Evolutionary conservation across 2,888 invertebrate species (phyloP).

Genomic region (Loripinus fragilis): DNA sequence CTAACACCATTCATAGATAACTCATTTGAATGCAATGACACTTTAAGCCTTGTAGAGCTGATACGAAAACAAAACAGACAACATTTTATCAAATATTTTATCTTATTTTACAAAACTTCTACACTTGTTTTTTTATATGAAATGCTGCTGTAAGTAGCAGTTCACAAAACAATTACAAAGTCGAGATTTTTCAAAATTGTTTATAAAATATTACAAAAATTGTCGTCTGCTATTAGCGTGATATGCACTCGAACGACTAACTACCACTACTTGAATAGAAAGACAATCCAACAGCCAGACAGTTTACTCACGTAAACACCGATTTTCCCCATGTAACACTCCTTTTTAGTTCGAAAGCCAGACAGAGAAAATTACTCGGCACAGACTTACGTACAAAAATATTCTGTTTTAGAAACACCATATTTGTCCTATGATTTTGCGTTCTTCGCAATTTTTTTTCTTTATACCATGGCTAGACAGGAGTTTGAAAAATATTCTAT

Average conservation of each 20-base stretch:
- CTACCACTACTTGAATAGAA: no score
- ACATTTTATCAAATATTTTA: no score
- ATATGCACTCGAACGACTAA: no score
- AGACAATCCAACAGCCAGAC: conserved; percentile 1
- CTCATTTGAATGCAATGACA: conserved; percentile 6
- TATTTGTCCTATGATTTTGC: neutral
- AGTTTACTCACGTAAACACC: conserved; percentile 3
- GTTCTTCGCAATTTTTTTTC: neutral
- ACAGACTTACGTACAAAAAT: conserved; percentile 18
- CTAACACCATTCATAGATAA: conserved; percentile 9
- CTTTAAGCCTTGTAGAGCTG: no score
- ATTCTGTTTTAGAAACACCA: conserved; percentile 12
- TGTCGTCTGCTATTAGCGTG: no score
- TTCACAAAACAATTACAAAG: no score
- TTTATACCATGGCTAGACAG: neutral
- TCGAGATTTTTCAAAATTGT: no score
- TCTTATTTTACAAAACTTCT: no score
- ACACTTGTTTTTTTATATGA: no score
- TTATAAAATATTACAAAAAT: no score
- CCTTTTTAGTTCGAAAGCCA: neutral
- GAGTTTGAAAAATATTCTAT: neutral
- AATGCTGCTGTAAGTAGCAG: no score
- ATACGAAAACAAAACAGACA: no score
- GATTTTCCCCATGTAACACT: conserved; percentile 9
- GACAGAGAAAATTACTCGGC: conserved; percentile 4